Conservation (phyloP, 2,888 invertebrate species). For the Apodemia mormo region DNA sequence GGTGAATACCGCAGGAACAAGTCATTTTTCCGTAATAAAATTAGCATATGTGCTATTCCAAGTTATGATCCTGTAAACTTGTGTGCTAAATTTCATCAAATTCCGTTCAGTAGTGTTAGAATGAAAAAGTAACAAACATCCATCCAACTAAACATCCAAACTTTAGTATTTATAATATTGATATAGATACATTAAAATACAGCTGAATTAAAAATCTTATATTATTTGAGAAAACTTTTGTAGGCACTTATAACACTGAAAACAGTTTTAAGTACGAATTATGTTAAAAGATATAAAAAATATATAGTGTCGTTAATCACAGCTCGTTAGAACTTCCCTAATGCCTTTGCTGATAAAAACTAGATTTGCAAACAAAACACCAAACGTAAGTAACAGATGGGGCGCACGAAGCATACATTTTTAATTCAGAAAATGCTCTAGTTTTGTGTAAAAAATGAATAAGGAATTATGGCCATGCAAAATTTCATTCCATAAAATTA, state of each 20-base stretch:
- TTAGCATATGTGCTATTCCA: too few relatives aligned
- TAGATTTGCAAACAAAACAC: constrained; percentile 20
- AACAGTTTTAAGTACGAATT: not conserved
- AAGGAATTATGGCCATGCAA: not conserved
- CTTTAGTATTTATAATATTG: too few relatives aligned
- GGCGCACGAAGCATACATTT: constrained; percentile 29
- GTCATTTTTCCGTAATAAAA: too few relatives aligned
- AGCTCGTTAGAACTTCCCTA: constrained; percentile 20
- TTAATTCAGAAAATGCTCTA: constrained; percentile 29
- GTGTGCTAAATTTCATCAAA: too few relatives aligned
- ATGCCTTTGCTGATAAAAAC: constrained; percentile 20
- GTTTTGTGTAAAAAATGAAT: constrained; percentile 30
- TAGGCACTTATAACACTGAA: not conserved
- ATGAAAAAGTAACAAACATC: too few relatives aligned
- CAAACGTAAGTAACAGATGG: constrained; percentile 23
- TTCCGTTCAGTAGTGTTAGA: too few relatives aligned
- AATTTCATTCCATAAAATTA: not conserved
- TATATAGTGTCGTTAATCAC: not conserved
- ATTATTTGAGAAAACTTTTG: too few relatives aligned
- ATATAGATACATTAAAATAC: too few relatives aligned
- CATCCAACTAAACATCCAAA: too few relatives aligned
- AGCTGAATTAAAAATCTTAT: too few relatives aligned
- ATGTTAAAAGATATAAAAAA: not conserved
- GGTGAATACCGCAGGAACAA: too few relatives aligned
- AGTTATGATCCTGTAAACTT: too few relatives aligned